Conservation (phyloP, 2,113 vertebrate genomes). For the Balaeniceps rex region DNA sequence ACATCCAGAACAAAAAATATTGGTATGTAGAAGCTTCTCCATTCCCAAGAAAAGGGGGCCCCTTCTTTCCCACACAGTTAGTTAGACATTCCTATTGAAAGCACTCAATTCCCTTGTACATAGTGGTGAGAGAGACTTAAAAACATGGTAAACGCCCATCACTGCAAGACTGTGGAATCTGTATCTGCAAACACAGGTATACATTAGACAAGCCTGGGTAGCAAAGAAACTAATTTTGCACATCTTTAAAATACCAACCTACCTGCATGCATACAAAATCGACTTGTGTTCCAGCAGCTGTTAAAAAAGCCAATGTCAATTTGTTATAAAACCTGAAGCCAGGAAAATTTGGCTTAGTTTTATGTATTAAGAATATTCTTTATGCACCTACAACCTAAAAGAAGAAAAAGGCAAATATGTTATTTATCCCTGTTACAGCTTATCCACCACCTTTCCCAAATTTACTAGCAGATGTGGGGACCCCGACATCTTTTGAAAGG, state of each 20-base stretch:
- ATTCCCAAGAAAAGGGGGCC: background rate
- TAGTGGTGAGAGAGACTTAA: background rate
- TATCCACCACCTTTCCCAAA: background rate
- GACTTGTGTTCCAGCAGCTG: background rate
- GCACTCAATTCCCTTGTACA: accelerated
- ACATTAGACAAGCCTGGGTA: background rate
- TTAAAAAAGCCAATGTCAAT: background rate
- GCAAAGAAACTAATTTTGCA: background rate
- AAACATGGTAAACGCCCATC: background rate
- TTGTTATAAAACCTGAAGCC: background rate
- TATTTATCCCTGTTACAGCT: background rate
- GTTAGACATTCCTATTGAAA: background rate
- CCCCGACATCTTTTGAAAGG: background rate
- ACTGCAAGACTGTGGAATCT: background rate
- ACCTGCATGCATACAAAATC: background rate
- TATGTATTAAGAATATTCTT: background rate
- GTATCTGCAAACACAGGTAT: background rate
- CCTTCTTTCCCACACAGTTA: background rate
- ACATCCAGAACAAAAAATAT: background rate
- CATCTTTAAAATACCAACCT: background rate
- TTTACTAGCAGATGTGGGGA: background rate
- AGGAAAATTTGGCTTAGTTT: background rate
- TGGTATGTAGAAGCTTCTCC: background rate
- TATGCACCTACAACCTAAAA: background rate
- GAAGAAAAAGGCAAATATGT: background rate